A percentile compares a stretch with the other conserved stretches of the same genome.
These are phyloP conservation scores for Oryzias celebensis DNA, from an alignment of 2,113 vertebrate species.

Conservation along the genomic window DNA sequence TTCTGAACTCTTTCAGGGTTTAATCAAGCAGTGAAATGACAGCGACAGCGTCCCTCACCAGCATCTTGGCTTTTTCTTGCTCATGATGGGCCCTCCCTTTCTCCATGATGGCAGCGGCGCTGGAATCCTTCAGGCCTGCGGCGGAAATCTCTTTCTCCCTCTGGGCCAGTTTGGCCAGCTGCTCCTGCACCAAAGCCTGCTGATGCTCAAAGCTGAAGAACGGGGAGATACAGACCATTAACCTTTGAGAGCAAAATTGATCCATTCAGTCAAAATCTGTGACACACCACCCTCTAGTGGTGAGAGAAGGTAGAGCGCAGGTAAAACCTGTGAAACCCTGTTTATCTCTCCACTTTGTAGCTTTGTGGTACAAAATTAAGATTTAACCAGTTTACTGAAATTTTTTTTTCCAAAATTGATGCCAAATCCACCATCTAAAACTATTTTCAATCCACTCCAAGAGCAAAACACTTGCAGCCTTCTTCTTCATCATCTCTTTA, in stretches of 20 bases:
- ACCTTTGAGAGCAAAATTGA: constrained; percentile 1
- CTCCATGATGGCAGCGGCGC: constrained; percentile 59
- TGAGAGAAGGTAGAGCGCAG: too few species aligned
- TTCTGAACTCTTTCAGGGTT: too few species aligned
- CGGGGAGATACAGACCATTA: constrained; percentile 9
- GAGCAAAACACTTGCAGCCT: too few species aligned
- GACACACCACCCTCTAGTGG: neutral
- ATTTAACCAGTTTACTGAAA: neutral
- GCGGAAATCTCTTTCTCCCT: constrained; percentile 72
- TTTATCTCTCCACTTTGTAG: too few species aligned
- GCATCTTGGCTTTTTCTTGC: constrained; percentile 67
- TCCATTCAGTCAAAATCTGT: neutral
- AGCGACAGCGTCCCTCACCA: constrained; percentile 79
- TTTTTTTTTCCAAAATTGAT: too few species aligned
- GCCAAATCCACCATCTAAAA: too few species aligned
- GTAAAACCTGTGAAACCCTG: too few species aligned
- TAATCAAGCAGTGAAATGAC: neutral
- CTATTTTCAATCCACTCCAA: too few species aligned
- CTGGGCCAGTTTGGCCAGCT: constrained; percentile 77
- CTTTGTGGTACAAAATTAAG: neutral
- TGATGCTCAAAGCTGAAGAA: constrained; percentile 81
- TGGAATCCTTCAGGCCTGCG: constrained; percentile 60
- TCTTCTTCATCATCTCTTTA: too few species aligned
- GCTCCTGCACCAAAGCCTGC: constrained; percentile 83
- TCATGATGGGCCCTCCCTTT: constrained; percentile 67